phyloP scores from a whole-genome alignment of 2,797 vertebrate species.

The Cuniculus paca region DNA sequence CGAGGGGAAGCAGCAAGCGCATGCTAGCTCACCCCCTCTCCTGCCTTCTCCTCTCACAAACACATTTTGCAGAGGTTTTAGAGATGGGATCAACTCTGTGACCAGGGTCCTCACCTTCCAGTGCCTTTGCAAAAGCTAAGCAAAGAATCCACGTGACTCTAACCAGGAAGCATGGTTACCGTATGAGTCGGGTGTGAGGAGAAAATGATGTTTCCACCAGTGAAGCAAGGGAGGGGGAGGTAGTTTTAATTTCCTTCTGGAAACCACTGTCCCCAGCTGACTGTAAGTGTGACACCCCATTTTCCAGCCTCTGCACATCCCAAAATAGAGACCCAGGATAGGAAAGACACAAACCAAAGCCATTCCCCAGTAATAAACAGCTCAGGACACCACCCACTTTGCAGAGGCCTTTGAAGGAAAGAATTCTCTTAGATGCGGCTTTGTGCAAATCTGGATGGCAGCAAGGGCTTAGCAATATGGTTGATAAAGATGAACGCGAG shows the following conservation, averaged over 20 bases:
- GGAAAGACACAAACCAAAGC: background rate
- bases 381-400: background rate
- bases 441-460: background rate
- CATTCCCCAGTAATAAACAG: background rate
- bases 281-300: background rate
- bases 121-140: background rate
- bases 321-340: background rate
- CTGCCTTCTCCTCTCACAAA: background rate
- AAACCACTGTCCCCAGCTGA: background rate
- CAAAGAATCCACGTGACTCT: background rate
- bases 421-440: background rate
- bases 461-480: background rate
- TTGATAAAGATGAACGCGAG: background rate
- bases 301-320: background rate
- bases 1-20: background rate
- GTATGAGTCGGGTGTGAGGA: background rate
- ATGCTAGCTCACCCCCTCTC: accelerated
- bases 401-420: background rate
- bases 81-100: background rate
- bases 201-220: background rate
- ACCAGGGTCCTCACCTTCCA: background rate
- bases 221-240: background rate
- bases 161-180: background rate
- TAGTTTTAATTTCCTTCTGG: background rate
- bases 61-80: background rate